Base-by-base conservation (phyloP, 1,140 invertebrate genomes). In the Hestina assimilis region DNA sequence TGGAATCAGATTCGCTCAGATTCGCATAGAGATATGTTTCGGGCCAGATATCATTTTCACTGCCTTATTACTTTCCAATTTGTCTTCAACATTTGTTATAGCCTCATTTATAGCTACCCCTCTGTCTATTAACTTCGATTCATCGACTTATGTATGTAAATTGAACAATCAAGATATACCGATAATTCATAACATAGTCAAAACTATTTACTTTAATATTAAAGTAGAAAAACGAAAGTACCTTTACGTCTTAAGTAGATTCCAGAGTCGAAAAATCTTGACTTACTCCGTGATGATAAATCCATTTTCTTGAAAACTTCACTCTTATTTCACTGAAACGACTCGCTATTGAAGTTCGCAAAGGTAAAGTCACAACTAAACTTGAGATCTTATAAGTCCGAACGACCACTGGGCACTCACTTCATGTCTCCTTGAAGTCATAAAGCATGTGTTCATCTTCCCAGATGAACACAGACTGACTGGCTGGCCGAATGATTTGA, bases 41-140 rank as follows among this genome's bases (percentile, higher is more conserved):
- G 67, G 72, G 66, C 62, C 70, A 85, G 81, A 86, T 87, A 86
- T 87, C 79, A 86, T 88, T 86, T 87, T 84, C 85, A 88, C 85
- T 77, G 83, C 70, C 79, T 86, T 88, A 88, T 88, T 88, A 88
- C 74, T 88, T 88, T 86, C 85, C 85, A 88, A 88, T 88, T 88
- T 88, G 74, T 88, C 79, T 71, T 69, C 60, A 80, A 60, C 72
- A 84, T 83, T 81, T 75, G 83, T 84, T 88, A 85, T 88, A 80
- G 77, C 59, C 61, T 59, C 68, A 63, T 86, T 85, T 85, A 85
- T 83, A 65, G 72, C 69, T 24, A 60, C 66, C 72, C 68, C 72
- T 67, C 56, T 55, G 42, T 63, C 56, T 73, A 64, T 72, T 79
- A 75, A 57, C 53, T 52, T 23, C 48, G 53, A 50, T 60, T 41